Evolutionary conservation across 2,113 vertebrate genomes (phyloP).

Genomic region (Phyllopteryx taeniolatus): DNA sequence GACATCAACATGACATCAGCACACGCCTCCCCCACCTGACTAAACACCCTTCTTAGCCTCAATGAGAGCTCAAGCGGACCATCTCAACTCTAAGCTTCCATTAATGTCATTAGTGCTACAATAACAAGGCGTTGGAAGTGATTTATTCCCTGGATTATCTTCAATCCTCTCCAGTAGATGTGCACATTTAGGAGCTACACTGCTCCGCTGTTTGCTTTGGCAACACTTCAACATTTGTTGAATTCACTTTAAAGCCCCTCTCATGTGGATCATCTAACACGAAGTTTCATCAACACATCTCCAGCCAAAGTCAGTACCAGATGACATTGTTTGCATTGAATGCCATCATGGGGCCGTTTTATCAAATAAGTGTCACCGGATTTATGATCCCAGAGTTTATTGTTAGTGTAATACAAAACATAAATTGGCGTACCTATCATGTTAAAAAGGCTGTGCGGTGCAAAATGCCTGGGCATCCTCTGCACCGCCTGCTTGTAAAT

Average conservation of each 20-base stretch:
- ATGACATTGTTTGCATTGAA: background rate
- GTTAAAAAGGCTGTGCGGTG: conserved; percentile 97
- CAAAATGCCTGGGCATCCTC: conserved; percentile 98
- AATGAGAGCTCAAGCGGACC: conserved; percentile 12
- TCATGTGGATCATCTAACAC: background rate
- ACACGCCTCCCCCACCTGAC: conserved; percentile 36
- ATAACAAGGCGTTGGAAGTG: conserved; percentile 49
- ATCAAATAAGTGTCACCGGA: conserved; percentile 3
- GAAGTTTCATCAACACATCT: conserved; percentile 1
- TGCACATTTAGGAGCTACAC: conserved; percentile 2
- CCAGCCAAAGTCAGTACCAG: background rate
- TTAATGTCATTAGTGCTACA: conserved; percentile 53
- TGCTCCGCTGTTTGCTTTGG: conserved; percentile 8
- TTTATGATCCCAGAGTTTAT: background rate
- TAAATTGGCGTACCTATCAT: conserved; percentile 91
- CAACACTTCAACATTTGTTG: conserved; percentile 19
- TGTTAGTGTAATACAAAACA: background rate
- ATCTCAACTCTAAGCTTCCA: conserved; percentile 29
- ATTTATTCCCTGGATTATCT: conserved; percentile 42
- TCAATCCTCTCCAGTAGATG: conserved; percentile 11
- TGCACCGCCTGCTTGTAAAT: conserved; percentile 93
- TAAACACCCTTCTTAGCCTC: conserved; percentile 41
- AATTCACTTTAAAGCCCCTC: conserved; percentile 18
- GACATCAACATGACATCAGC: conserved; percentile 31
- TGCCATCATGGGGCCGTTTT: background rate